phyloP scores from a whole-genome alignment of 2,113 vertebrate species.

The Oreocharis arfaki region DNA sequence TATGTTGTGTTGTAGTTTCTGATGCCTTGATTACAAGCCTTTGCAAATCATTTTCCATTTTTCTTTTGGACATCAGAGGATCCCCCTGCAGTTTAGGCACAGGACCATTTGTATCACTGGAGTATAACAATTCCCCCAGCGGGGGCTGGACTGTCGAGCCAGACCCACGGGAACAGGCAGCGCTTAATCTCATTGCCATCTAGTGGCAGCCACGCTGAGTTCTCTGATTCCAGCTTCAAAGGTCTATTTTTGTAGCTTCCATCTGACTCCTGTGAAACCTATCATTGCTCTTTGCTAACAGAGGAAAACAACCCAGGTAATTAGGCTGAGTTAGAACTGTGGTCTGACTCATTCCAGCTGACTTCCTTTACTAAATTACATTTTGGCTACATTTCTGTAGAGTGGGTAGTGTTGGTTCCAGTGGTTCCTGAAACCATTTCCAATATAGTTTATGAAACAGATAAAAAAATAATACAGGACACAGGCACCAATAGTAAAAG shows the following conservation, averaged over 20 bases:
- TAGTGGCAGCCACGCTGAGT: not conserved
- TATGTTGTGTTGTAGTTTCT: not conserved
- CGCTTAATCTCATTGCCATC: conserved; percentile 12
- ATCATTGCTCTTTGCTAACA: not conserved
- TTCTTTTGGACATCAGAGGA: not conserved
- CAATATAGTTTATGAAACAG: not conserved
- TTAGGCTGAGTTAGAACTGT: conserved; percentile 27
- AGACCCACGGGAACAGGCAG: not conserved
- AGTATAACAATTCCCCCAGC: accelerated
- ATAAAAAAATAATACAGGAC: not conserved
- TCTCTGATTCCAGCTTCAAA: not conserved
- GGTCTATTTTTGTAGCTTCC: not conserved
- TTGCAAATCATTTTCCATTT: not conserved
- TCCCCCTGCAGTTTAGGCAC: accelerated
- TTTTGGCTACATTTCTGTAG: conserved; percentile 36
- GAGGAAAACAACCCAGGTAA: conserved; percentile 25
- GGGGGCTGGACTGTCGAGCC: accelerated
- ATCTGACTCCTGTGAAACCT: conserved; percentile 5
- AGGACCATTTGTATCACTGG: not conserved
- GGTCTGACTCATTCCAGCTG: conserved; percentile 41
- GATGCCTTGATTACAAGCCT: not conserved
- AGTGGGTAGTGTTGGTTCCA: not conserved
- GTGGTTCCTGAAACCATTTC: not conserved
- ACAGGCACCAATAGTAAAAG: not conserved
- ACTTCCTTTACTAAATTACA: conserved; percentile 43